Percentiles rank a stretch among this genome's conserved stretches.
These are phyloP conservation scores for Geodia barretti DNA, from an alignment of 37 sponge, comb jelly and placozoan genomes.

Conservation along the genomic window DNA sequence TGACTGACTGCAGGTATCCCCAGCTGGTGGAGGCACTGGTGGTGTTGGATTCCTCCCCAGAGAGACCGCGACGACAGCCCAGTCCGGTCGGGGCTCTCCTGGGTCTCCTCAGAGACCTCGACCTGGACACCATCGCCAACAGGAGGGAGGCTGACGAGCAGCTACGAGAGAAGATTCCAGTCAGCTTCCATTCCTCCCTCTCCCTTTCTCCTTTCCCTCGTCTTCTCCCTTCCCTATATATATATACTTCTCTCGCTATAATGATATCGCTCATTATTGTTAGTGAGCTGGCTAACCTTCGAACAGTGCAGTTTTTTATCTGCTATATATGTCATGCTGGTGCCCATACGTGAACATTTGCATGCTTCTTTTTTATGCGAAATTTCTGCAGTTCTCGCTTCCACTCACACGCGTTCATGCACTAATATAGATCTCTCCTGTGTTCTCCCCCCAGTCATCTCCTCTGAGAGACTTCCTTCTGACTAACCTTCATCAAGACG, in stretches of 20 bases:
- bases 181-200: constrained; percentile 17
- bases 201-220: not conserved
- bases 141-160: constrained; percentile 55
- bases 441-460: not conserved
- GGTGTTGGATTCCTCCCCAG: constrained; percentile 78
- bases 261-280: too few relatives aligned
- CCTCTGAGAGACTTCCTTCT: constrained; percentile 63
- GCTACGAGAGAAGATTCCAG: constrained; percentile 40
- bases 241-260: too few relatives aligned
- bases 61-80: not conserved
- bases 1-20: too few relatives aligned
- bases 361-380: too few relatives aligned
- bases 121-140: constrained; percentile 30
- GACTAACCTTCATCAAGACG: constrained; percentile 42
- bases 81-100: constrained; percentile 26
- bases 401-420: too few relatives aligned
- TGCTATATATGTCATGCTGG: too few relatives aligned
- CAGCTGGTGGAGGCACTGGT: constrained; percentile 65
- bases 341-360: too few relatives aligned
- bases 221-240: too few relatives aligned
- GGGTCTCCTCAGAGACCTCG: constrained; percentile 29
- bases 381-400: too few relatives aligned
- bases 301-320: too few relatives aligned
- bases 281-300: too few relatives aligned
- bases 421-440: too few relatives aligned